phyloP scores from a whole-genome alignment of 1,140 invertebrate species.

The Magallana angulata region DNA sequence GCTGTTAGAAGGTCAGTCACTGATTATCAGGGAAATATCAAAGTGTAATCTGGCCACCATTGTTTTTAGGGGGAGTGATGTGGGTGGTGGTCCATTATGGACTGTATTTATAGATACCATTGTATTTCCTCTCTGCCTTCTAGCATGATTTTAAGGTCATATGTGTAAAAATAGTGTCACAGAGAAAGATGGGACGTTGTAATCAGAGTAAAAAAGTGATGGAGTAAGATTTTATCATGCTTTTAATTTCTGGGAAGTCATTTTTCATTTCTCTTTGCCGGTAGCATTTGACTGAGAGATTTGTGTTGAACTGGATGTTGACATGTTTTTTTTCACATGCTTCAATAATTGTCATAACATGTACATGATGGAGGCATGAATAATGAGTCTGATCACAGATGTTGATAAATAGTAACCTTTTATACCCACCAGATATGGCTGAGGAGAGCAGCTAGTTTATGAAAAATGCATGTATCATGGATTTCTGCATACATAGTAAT shows the following conservation, averaged over 20 bases:
- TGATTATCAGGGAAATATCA: too few species aligned
- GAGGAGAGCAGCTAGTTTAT: neutral
- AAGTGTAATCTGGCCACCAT: neutral
- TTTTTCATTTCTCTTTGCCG: neutral
- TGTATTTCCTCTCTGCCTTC: neutral
- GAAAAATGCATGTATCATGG: neutral
- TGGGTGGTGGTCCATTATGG: neutral
- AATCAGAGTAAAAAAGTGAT: neutral
- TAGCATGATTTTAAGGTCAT: neutral
- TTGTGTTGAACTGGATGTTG: neutral
- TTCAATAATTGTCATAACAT: slow-evolving; percentile 24
- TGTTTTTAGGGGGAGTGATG: neutral
- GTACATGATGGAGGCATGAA: slow-evolving; percentile 26
- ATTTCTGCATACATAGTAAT: neutral
- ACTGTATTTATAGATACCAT: neutral
- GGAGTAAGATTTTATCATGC: neutral
- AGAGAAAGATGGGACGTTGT: neutral
- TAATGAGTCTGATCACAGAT: neutral
- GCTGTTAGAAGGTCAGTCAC: too few species aligned
- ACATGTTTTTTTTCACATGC: slow-evolving; percentile 9
- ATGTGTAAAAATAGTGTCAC: neutral
- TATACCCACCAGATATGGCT: neutral
- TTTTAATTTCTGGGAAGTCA: neutral
- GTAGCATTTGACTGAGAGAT: neutral
- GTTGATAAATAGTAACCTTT: neutral